Evolutionary conservation across 2,113 vertebrate genomes (phyloP).

Genomic region (Seriola quinqueradiata): DNA sequence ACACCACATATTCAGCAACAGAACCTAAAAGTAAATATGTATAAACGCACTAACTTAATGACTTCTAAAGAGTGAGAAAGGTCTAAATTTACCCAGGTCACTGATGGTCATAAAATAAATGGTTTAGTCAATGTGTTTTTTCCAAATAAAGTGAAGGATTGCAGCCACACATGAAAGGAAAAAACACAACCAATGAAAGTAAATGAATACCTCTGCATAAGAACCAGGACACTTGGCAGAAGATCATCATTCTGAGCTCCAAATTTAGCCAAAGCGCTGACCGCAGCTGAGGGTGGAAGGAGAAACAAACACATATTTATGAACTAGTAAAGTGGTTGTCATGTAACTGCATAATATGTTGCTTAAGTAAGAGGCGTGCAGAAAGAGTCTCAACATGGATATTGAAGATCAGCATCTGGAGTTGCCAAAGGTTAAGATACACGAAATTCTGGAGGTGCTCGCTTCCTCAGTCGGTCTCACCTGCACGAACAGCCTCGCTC

Average conservation of each 20-base stretch:
- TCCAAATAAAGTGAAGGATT: background rate
- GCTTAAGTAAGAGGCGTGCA: too few species aligned
- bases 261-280: conserved; percentile 97
- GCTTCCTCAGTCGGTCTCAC: conserved; percentile 78
- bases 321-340: background rate
- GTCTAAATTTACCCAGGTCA: background rate
- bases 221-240: conserved; percentile 95
- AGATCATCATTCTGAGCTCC: conserved; percentile 97
- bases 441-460: background rate
- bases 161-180: background rate
- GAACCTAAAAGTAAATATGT: background rate
- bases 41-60: background rate
- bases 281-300: conserved; percentile 87
- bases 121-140: background rate
- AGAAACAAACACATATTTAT: too few species aligned
- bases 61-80: background rate
- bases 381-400: background rate
- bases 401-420: background rate
- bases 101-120: background rate
- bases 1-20: background rate
- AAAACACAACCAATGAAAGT: background rate
- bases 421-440: background rate
- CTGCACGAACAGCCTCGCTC: conserved; percentile 95
- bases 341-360: too few species aligned
- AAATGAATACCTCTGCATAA: conserved; percentile 91